phyloP scores from a whole-genome alignment of 2,888 invertebrate species.

The Drosophila histrio region DNA sequence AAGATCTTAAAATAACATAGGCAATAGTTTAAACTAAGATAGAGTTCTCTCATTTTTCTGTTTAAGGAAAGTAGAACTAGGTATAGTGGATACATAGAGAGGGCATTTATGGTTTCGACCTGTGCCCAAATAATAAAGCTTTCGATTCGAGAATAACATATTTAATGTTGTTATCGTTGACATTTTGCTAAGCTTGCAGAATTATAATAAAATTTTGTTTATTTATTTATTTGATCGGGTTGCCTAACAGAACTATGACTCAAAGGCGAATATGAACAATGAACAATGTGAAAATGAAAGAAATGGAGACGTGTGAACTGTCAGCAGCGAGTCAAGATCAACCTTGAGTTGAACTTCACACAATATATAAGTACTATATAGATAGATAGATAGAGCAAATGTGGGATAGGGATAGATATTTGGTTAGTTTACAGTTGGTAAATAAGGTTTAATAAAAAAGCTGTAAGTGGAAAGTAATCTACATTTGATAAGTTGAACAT shows the following conservation, averaged over 20 bases:
- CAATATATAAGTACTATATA: background rate
- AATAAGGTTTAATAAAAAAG: conserved; percentile 29
- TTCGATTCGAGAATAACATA: conserved; percentile 8
- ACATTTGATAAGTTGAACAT: conserved; percentile 45
- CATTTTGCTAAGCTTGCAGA: conserved; percentile 55
- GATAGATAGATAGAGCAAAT: background rate
- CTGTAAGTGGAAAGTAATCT: conserved; percentile 13
- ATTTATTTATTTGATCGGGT: conserved; percentile 20
- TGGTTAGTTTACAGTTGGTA: conserved; percentile 17
- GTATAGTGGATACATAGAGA: background rate
- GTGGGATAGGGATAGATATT: conserved; percentile 1
- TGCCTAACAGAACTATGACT: conserved; percentile 50
- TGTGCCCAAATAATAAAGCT: background rate
- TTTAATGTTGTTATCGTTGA: conserved; percentile 24
- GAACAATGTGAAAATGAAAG: too few species aligned
- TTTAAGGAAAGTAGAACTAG: background rate
- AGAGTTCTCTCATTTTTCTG: too few species aligned
- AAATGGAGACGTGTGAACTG: conserved; percentile 32
- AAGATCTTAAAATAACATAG: too few species aligned
- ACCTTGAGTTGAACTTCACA: conserved; percentile 60
- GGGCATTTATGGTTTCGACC: conserved; percentile 28
- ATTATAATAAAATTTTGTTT: conserved; percentile 58
- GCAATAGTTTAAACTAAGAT: too few species aligned
- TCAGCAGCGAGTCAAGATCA: conserved; percentile 3
- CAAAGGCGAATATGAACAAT: conserved; percentile 13